Conservation (phyloP, 2,113 vertebrate species). For the Tetrax tetrax region DNA sequence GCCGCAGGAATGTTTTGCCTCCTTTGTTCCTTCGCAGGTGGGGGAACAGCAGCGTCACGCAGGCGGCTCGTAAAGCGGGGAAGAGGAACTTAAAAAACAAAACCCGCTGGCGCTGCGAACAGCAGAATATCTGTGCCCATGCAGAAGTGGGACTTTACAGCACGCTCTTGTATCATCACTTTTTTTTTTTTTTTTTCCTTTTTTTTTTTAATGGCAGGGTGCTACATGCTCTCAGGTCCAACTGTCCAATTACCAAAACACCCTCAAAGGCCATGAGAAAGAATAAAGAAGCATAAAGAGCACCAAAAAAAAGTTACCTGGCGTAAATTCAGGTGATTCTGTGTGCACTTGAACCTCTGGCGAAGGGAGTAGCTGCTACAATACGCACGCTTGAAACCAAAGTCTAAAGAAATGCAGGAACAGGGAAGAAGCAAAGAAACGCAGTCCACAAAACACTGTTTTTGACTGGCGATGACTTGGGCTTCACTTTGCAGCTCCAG, state of each 20-base stretch:
- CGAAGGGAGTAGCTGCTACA: neutral
- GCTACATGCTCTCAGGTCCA: neutral
- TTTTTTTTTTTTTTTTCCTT: neutral
- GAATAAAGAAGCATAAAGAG: neutral
- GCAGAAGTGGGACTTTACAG: neutral
- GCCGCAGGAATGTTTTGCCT: neutral
- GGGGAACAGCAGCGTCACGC: neutral
- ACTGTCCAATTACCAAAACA: neutral
- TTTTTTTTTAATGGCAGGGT: neutral
- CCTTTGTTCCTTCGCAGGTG: constrained; percentile 17
- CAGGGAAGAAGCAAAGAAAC: neutral
- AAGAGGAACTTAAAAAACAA: neutral
- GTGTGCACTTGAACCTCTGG: neutral
- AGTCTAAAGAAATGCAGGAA: neutral
- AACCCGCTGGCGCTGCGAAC: neutral
- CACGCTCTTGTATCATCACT: neutral
- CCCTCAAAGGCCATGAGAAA: neutral
- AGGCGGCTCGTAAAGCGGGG: neutral
- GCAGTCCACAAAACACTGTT: neutral
- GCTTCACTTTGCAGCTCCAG: neutral
- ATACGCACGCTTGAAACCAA: neutral
- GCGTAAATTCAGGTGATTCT: neutral
- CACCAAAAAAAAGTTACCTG: neutral
- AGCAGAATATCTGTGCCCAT: neutral
- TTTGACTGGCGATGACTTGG: neutral